A percentile compares a stretch with the other conserved stretches of the same genome.
These are phyloP conservation scores for Diaprepes abbreviatus DNA, from an alignment of 2,888 invertebrate genomes.

Conservation along the genomic window DNA sequence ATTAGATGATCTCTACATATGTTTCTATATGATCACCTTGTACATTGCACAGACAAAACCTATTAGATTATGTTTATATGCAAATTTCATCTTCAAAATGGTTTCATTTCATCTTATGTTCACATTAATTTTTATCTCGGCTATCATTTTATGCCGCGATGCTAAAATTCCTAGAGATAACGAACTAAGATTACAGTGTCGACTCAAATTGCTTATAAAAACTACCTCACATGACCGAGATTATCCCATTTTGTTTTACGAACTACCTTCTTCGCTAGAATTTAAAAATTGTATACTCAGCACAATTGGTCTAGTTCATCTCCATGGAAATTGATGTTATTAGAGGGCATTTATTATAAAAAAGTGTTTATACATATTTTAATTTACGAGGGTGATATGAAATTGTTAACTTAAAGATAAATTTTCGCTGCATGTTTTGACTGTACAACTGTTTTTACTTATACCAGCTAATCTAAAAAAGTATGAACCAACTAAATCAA, in stretches of 20 bases:
- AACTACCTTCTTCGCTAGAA: not conserved
- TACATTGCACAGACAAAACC: conserved; percentile 2
- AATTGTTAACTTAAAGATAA: too few species aligned
- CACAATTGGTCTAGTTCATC: too few species aligned
- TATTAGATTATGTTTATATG: conserved; percentile 22
- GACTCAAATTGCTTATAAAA: conserved; percentile 19
- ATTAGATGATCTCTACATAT: too few species aligned
- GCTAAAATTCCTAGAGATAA: conserved; percentile 26
- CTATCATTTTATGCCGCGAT: conserved; percentile 16
- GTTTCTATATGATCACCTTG: too few species aligned
- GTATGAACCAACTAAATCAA: too few species aligned
- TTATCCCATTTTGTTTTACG: conserved; percentile 20
- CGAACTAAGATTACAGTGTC: conserved; percentile 22
- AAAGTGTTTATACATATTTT: too few species aligned
- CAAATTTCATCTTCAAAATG: conserved; percentile 13
- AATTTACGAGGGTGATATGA: too few species aligned
- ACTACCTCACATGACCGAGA: conserved; percentile 19
- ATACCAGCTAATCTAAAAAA: too few species aligned
- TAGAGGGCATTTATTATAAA: too few species aligned
- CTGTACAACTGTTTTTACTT: too few species aligned
- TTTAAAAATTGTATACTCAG: not conserved
- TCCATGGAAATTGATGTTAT: too few species aligned
- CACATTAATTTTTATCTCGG: conserved; percentile 26
- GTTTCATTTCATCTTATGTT: conserved; percentile 15
- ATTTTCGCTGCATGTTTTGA: too few species aligned